phyloP scores from a whole-genome alignment of 2,888 invertebrate species.

The Nomada hirtipes region DNA sequence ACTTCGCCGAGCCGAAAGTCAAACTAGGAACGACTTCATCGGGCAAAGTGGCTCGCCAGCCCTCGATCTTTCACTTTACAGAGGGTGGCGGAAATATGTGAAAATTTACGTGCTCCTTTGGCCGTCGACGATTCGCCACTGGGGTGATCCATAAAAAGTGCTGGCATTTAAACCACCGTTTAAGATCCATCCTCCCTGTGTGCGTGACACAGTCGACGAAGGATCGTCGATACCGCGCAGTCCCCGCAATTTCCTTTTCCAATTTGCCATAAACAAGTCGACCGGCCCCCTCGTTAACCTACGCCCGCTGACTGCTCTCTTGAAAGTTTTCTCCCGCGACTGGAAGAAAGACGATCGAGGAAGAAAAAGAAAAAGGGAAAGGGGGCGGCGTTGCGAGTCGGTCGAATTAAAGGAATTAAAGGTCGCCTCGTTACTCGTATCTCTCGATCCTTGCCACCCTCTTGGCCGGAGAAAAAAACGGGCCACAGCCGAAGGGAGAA shows the following conservation, averaged over 20 bases:
- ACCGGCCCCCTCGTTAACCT: constrained; percentile 74
- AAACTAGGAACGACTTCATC: constrained; percentile 24
- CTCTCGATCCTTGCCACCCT: constrained; percentile 64
- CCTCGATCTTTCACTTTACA: not conserved
- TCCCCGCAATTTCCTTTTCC: constrained; percentile 83
- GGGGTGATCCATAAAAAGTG: constrained; percentile 30
- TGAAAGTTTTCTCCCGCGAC: constrained; percentile 56
- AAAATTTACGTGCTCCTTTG: constrained; percentile 29
- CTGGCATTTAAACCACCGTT: constrained; percentile 58
- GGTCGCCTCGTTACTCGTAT: constrained; percentile 80
- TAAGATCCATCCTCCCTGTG: constrained; percentile 33
- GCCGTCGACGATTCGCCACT: not conserved
- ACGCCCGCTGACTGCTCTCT: constrained; percentile 75
- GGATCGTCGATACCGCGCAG: constrained; percentile 68
- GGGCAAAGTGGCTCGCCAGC: not conserved
- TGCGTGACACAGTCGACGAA: constrained; percentile 14
- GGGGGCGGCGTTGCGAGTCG: constrained; percentile 70
- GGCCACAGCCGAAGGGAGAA: constrained; percentile 7
- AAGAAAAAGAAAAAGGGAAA: constrained; percentile 16
- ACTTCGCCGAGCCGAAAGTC: not conserved
- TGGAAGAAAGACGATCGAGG: constrained; percentile 46
- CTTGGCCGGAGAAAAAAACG: constrained; percentile 30
- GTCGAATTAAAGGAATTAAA: constrained; percentile 82
- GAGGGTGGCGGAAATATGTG: constrained; percentile 24
- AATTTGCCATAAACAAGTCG: constrained; percentile 84